A percentile compares a stretch with the other conserved stretches of the same genome.
These are phyloP conservation scores for Ptychoptera albimana DNA, from an alignment of 2,888 invertebrate genomes.

Conservation along the genomic window DNA sequence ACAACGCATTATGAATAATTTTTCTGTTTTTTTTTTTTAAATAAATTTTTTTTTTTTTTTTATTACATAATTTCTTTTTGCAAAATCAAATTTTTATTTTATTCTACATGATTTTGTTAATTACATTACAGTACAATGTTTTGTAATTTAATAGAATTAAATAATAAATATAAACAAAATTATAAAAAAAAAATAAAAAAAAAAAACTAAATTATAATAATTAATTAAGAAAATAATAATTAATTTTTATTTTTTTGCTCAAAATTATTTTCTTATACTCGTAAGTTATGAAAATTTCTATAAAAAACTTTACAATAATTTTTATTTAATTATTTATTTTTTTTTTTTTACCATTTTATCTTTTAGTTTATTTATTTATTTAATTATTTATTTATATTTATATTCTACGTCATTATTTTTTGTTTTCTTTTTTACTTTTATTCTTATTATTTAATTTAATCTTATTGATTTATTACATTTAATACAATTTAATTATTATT, in stretches of 20 bases:
- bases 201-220: too few species aligned
- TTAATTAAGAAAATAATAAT: conserved; percentile 4
- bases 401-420: conserved; percentile 7
- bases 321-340: conserved; percentile 10
- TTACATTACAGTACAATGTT: too few species aligned
- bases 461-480: conserved; percentile 3
- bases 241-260: conserved; percentile 13
- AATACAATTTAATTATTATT: conserved; percentile 4
- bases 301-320: conserved; percentile 13
- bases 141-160: too few species aligned
- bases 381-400: conserved; percentile 5
- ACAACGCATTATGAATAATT: too few species aligned
- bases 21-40: too few species aligned
- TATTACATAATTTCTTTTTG: too few species aligned
- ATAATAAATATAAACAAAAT: too few species aligned
- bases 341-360: conserved; percentile 8
- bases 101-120: too few species aligned
- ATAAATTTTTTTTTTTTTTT: too few species aligned
- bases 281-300: conserved; percentile 15
- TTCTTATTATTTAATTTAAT: conserved; percentile 10
- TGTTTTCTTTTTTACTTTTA: conserved; percentile 7
- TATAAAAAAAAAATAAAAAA: too few species aligned
- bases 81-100: too few species aligned
- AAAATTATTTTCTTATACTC: conserved; percentile 10
- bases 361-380: conserved; percentile 9